Percentiles rank a stretch among this genome's conserved stretches.
These are phyloP conservation scores for Procavia capensis DNA, from an alignment of 2,113 vertebrate genomes.

Conservation along the genomic window DNA sequence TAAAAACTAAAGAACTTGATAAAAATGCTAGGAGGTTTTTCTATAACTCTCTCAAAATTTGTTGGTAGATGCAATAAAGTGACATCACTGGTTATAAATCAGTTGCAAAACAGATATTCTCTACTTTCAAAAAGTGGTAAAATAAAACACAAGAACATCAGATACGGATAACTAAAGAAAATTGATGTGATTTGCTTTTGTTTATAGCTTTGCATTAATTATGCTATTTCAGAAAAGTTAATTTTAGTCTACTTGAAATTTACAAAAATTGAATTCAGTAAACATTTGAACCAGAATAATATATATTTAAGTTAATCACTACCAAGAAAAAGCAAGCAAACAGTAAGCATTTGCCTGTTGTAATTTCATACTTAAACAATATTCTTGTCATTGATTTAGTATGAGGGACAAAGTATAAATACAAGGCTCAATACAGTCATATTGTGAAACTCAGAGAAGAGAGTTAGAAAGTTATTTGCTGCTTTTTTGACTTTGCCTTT, in stretches of 20 bases:
- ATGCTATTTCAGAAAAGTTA: not conserved
- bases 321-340: not conserved
- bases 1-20: not conserved
- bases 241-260: not conserved
- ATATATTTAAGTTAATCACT: not conserved
- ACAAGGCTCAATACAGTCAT: not conserved
- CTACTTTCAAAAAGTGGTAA: not conserved
- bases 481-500: constrained; percentile 81
- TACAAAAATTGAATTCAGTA: not conserved
- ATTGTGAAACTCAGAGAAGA: constrained; percentile 36
- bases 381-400: not conserved
- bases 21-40: not conserved
- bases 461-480: constrained; percentile 78
- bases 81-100: not conserved
- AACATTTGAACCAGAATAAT: constrained; percentile 14
- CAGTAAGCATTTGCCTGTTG: not conserved
- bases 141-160: not conserved
- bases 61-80: not conserved
- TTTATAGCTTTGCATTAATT: not conserved
- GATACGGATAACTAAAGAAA: not conserved
- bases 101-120: not conserved
- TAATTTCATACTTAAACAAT: not conserved
- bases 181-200: not conserved
- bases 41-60: not conserved
- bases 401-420: not conserved